Conservation (phyloP, 2,797 vertebrate species). For the Loris lydekkerianus region DNA sequence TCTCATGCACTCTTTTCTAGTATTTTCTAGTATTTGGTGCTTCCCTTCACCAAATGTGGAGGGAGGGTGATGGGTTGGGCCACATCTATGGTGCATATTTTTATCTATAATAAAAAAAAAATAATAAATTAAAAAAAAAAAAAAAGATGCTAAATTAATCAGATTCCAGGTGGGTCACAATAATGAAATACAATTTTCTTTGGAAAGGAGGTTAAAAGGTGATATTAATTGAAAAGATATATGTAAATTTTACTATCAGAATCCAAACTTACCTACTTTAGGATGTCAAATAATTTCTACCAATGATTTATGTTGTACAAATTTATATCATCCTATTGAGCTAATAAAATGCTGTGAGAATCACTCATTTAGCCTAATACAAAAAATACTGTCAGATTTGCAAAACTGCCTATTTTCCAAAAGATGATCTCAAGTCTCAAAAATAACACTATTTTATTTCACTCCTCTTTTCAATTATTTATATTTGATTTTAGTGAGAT, state of each 20-base stretch:
- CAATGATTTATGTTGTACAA: conserved; percentile 30
- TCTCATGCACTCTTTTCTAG: too few relatives aligned
- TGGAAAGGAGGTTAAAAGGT: background rate
- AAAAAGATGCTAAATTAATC: background rate
- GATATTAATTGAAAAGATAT: conserved; percentile 6
- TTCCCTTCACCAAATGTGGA: too few relatives aligned
- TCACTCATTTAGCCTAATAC: background rate
- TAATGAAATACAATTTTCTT: conserved; percentile 11
- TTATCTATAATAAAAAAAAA: too few relatives aligned
- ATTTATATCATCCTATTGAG: conserved; percentile 36
- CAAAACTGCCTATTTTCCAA: background rate
- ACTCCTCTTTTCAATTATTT: conserved; percentile 6
- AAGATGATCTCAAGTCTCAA: background rate
- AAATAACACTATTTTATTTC: background rate
- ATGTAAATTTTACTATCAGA: conserved; percentile 22
- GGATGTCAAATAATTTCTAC: conserved; percentile 40
- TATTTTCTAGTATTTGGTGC: too few relatives aligned
- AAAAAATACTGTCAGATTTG: conserved; percentile 49
- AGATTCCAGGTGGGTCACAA: conserved; percentile 10
- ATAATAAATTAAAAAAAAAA: too few relatives aligned
- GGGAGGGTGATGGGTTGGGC: too few relatives aligned
- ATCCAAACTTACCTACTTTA: conserved; percentile 9
- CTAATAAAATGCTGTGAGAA: conserved; percentile 32
- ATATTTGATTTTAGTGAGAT: conserved; percentile 45
- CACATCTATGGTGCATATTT: too few relatives aligned